Evolutionary conservation across 2,888 invertebrate genomes (phyloP), one percentile per base, ranked within the genome.

Genomic region (Euzetes globulus): DNA sequence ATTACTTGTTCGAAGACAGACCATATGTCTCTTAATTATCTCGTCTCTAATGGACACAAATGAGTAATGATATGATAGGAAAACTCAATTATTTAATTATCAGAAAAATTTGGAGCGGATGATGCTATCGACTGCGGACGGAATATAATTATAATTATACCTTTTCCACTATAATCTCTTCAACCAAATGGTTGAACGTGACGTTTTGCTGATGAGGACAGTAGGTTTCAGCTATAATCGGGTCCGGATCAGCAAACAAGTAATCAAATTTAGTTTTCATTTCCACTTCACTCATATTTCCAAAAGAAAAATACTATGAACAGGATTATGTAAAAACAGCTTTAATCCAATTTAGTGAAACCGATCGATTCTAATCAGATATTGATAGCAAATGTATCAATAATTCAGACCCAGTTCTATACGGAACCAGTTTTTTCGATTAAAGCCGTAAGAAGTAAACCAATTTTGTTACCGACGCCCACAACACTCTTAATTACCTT

Each of bases 241-340:
- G 5, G 37, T 70, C 70, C 17, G 70, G 70, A 11, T 70, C 70
- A 6, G 17, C 70, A 1, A 70, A 37, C 47, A 70, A 27, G 37
- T 70, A 70, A 70, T 70, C 70, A 19, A 70, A 27, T 70, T 70
- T 70, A 1, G 6, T 17, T 70, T 47, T 70, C 3, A 6, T 27
- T 17, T 45, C 41, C 11, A 45, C 19, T 47, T 70, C 70, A 70
- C 41, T 47, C 45, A 70, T 70, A 25, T 22, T 47, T 58, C 19
- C 19, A 27, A 60, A 17, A 25, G 17, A 13, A n/a, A 37, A 19
- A 37, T 11, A 11, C 5, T 27, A 37, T 15, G 1, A 11, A 65
- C 19, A 11, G 33, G 19, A 7, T 37, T 19, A 27, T 33, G 27
- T 15, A 33, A 33, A 22, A 13, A 7, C 13, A 55, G 5, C 11